These are phyloP conservation scores for Gallinago solitaria DNA, from an alignment of 2,797 vertebrate genomes.

Conservation along the genomic window DNA sequence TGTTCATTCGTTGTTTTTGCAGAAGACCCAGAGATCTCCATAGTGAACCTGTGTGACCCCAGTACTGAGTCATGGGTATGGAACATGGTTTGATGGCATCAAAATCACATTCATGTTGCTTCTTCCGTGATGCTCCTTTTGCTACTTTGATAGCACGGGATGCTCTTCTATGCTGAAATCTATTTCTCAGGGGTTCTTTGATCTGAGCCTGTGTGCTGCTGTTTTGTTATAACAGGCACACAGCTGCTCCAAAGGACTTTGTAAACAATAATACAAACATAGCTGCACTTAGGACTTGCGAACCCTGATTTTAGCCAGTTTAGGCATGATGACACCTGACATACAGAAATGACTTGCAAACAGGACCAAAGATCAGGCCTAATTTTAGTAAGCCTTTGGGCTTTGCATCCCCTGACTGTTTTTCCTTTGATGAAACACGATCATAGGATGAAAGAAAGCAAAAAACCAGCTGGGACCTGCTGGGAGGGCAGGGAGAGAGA, in stretches of 20 bases:
- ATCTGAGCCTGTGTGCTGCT: background rate
- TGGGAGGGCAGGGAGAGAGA: conserved; percentile 42
- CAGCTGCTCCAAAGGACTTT: background rate
- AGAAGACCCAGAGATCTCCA: background rate
- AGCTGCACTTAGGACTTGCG: conserved; percentile 56
- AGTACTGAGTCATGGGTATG: background rate
- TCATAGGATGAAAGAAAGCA: conserved; percentile 37
- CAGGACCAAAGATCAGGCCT: conserved; percentile 57
- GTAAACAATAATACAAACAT: background rate
- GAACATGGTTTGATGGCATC: background rate
- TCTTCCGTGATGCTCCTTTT: background rate
- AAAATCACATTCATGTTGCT: rapidly evolving
- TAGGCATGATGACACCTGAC: too few species aligned
- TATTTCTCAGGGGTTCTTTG: background rate
- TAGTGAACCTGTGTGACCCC: background rate
- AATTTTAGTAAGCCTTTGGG: conserved; percentile 59
- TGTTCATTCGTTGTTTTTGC: background rate
- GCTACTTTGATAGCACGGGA: background rate
- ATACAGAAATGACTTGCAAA: background rate
- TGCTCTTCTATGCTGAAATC: background rate
- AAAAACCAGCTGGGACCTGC: conserved; percentile 57
- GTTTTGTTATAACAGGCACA: background rate
- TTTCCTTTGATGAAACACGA: conserved; percentile 33
- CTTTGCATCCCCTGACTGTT: background rate
- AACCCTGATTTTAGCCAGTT: conserved; percentile 21